Evolutionary conservation across 53 echinoderm and acorn worm species (phyloP), one percentile per base, ranked within the genome.

Genomic region (Paracentrotus lividus): DNA sequence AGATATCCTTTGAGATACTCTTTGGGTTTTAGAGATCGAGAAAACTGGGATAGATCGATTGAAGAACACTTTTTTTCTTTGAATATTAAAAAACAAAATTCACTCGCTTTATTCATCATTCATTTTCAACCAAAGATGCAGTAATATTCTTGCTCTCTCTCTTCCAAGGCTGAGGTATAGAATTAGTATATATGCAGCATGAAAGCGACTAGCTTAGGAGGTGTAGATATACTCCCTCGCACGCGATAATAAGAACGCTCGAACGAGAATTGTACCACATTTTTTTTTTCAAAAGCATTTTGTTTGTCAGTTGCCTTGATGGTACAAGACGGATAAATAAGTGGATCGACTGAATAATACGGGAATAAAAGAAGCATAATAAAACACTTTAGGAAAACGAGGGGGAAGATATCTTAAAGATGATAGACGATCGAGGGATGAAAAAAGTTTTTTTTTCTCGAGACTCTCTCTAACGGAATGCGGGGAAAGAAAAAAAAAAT

Each of bases 241-340:
- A 72, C 72, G 72, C 40, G 36, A 38, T 38, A 18, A 5, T 16
- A 72, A 21, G 21, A 36, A 38, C 13, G 72, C 4, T 72, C 4
- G 27, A 72, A 72, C 40, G 36, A 20, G 72, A 72, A 36, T 5
- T 40, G 72, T 38, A 72, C 72, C 36, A 20, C 18, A 1, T 72
- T 72, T 72, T 18, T 38, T 40, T 38, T 72, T 72, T 72, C 36
- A 72, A 72, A 72, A 38, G 72, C 40, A 72, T 7, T 66, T 58
- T 29, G 26, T 40, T 40, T 72, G 72, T 72, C 20, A 26, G 36
- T 72, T 21, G 20, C 36, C 36, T 72, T 40, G 72, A 72, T 72
- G 40, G 27, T 38, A 40, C 36, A 72, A 36, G 72, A 72, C 72
- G 72, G 72, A 72, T 72, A 72, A 72, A 72, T 72, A 72, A 72